A percentile compares a stretch with the other conserved stretches of the same genome.
Evolutionary conservation across 2,888 invertebrate species (phyloP).

Genomic region (Clostera curtula): DNA sequence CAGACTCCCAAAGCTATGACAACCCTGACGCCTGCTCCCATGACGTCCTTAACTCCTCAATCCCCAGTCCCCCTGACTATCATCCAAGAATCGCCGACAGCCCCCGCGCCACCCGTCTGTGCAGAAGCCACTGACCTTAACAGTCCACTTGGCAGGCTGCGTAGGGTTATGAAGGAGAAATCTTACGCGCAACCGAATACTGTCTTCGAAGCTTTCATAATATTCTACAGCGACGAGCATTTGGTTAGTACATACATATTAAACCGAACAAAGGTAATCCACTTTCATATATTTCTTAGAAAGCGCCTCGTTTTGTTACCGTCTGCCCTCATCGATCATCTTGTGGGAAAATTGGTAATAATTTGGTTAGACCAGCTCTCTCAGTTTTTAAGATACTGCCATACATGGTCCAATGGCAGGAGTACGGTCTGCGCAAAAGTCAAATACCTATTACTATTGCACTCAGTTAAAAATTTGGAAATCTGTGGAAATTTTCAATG

Average conservation of each 20-base stretch:
- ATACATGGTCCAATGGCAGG: too few relatives aligned
- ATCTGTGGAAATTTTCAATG: too few relatives aligned
- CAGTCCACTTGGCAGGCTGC: slow-evolving; percentile 50
- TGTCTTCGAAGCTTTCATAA: slow-evolving; percentile 81
- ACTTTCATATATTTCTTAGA: slow-evolving; percentile 7
- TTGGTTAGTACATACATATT: slow-evolving; percentile 69
- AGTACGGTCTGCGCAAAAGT: too few relatives aligned
- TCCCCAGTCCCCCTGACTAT: slow-evolving; percentile 32
- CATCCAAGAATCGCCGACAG: slow-evolving; percentile 33
- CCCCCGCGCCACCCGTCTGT: slow-evolving; percentile 33
- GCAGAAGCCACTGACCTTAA: slow-evolving; percentile 36
- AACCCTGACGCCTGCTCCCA: slow-evolving; percentile 20
- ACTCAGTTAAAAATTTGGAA: too few relatives aligned
- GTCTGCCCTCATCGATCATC: too few relatives aligned
- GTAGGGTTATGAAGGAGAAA: slow-evolving; percentile 65
- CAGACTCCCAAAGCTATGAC: slow-evolving; percentile 22
- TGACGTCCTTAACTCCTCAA: slow-evolving; percentile 17
- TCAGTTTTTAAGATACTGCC: too few relatives aligned
- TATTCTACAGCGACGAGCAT: slow-evolving; percentile 88
- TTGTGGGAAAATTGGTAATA: too few relatives aligned
- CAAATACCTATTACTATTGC: too few relatives aligned
- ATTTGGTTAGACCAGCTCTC: too few relatives aligned
- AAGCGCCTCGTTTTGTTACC: neutral
- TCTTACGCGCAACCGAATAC: slow-evolving; percentile 50
- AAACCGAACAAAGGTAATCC: neutral